Percentiles rank a stretch among this genome's conserved stretches.
These are phyloP conservation scores for Lasius fuliginosus DNA, from an alignment of 2,888 invertebrate species.

Conservation along the genomic window DNA sequence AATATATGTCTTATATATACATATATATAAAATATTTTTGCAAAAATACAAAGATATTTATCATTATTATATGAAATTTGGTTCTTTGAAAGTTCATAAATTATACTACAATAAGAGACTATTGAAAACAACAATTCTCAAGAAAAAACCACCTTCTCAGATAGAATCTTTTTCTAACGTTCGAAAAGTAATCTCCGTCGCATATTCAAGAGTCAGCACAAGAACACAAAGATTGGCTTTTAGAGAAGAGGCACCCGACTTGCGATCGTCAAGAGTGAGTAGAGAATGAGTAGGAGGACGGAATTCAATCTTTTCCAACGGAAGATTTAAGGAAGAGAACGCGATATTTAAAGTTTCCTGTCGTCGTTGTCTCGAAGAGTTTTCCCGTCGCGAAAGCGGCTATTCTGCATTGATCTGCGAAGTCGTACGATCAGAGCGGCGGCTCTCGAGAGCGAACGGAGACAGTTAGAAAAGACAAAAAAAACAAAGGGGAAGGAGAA, in stretches of 20 bases:
- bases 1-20: background rate
- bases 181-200: slow-evolving; percentile 13
- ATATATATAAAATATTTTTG: background rate
- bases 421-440: slow-evolving; percentile 20
- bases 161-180: background rate
- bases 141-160: background rate
- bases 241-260: slow-evolving; percentile 10
- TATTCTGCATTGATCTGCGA: slow-evolving; percentile 48
- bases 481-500: background rate
- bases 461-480: slow-evolving; percentile 4
- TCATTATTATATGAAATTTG: background rate
- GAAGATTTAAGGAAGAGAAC: slow-evolving; percentile 48
- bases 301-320: slow-evolving; percentile 44
- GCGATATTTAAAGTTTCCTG: slow-evolving; percentile 54
- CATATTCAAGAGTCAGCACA: slow-evolving; percentile 20
- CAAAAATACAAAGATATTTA: background rate
- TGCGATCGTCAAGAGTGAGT: slow-evolving; percentile 29
- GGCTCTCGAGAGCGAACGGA: slow-evolving; percentile 28
- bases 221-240: slow-evolving; percentile 37
- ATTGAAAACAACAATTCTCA: background rate
- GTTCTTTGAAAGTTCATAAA: background rate
- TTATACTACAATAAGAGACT: background rate
- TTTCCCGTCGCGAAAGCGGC: slow-evolving; percentile 43
- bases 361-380: slow-evolving; percentile 44
- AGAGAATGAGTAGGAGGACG: slow-evolving; percentile 22